Base-by-base conservation (phyloP, 2,113 vertebrate species). In the Poeciliopsis occidentalis region DNA sequence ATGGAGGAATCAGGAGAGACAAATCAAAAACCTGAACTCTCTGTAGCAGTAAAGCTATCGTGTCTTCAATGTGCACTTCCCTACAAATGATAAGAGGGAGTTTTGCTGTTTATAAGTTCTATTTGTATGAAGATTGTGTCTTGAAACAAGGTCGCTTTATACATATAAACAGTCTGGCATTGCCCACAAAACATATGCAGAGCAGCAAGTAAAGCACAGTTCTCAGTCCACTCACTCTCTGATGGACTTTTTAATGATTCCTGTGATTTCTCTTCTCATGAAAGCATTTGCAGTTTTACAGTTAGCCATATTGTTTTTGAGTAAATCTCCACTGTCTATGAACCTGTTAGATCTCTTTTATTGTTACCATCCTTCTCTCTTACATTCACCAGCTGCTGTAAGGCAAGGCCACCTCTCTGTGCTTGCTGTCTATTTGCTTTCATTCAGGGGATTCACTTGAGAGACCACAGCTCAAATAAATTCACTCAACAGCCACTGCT, bases 391-490 rank as follows among this genome's bases (percentile, higher is more conserved):
- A 82, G 88, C 85, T 88, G 89, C 78, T 87, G 84, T 87, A 85
- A 85, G 51, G 86, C 81, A 65, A 83, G 80, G 88, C 88, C 24
- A 68, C 72, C 85, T 87, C 82, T 75, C 81, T 73, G 71, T 79
- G 80, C 87, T 81, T 85, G 86, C 86, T 87, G 89, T 91, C 87
- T 90, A 88, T 92, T 92, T 91, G 90, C 89, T 91, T 81, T 86
- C 81, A 83, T 88, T 89, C 90, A 84, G 84, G 84, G 84, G 90
- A 91, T 88, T 91, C 89, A 91, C 89, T 90, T 84, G 87, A 91
- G 90, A 91, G 90, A 84, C 89, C 89, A 89, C 82, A 81, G 81
- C 87, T 90, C 88, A 91, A 87, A 90, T 92, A 89, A 90, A 91
- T 91, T 89, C 90, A 90, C 90, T 92, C 87, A 90, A 79, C 88